Base-by-base conservation (phyloP, 2,888 invertebrate genomes). In the Cosmopolites sordidus region DNA sequence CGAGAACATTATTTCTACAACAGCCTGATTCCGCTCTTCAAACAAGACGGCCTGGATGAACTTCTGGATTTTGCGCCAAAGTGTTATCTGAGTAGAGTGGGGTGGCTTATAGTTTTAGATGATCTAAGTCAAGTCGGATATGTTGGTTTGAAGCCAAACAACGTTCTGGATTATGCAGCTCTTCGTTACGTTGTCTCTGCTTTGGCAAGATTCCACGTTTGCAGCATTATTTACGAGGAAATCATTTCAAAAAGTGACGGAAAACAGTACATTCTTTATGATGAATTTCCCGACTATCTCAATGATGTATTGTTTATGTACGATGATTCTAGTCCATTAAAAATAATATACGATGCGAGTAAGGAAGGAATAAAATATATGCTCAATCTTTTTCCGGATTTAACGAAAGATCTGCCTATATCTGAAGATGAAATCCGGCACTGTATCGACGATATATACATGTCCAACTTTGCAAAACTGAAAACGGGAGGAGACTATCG, bases 1-100 rank as follows among this genome's bases (percentile, higher is more conserved):
- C 66, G 65, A 50, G 67, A 68, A 54, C 52, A 59, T 18, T 63
- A 64, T 0, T 73, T 79, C 18, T 80, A 77, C 57, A 64, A 68
- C 37, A 54, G 43, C 5, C 62, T 75, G 43, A 61, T 79, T 4
- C 60, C 77, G 0, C 48, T 42, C 18, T 58, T 75, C 76, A 1
- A 58, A 66, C 39, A 52, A 56, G 58, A 40, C 58, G 65, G 33
- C 62, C 66, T 63, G 11, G 43, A 38, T 33, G 55, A 39, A 52
- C 52, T 66, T 16, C 43, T 52, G 12, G 58, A 60, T 22, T 64
- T 64, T 45, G 69, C 74, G 0, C 67, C 76, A 1, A 50, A 60
- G 15, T 75, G 73, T 60, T 73, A 70, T 57, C 61, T 70, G 8
- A 62, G 65, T 1, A 67, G 71, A 38, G 56, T 64, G 1, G 61